Conservation (phyloP, 2,888 invertebrate genomes). For the Tenthredo notha region DNA sequence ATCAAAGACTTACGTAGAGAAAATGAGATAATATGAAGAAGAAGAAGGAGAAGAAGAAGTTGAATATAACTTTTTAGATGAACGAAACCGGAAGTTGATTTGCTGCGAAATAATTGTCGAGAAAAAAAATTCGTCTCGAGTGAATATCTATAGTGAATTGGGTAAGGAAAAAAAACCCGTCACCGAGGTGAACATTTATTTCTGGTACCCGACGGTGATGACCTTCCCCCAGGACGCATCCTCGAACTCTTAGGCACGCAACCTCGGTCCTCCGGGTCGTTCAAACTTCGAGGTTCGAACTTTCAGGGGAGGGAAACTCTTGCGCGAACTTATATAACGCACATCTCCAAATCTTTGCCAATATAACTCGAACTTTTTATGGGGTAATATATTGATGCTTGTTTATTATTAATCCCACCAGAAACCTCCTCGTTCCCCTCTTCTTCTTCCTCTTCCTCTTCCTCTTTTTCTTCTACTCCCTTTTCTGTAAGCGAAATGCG, state of each 20-base stretch:
- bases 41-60: background rate
- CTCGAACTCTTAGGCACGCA: constrained; percentile 41
- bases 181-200: constrained; percentile 23
- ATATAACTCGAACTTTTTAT: constrained; percentile 51
- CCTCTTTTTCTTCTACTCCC: background rate
- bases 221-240: constrained; percentile 45
- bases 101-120: constrained; percentile 16
- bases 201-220: constrained; percentile 32
- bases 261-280: constrained; percentile 47
- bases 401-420: constrained; percentile 50
- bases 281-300: constrained; percentile 27
- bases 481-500: background rate
- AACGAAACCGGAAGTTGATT: background rate
- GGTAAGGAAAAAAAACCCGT: background rate
- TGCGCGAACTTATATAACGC: constrained; percentile 37
- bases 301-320: constrained; percentile 27
- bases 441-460: background rate
- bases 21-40: background rate
- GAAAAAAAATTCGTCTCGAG: background rate
- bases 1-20: background rate
- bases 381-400: constrained; percentile 53
- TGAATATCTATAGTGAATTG: background rate
- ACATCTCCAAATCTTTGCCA: constrained; percentile 48
- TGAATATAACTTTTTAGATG: background rate
- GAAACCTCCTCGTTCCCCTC: background rate